Evolutionary conservation across 2,797 vertebrate genomes (phyloP).

Genomic region (Sardinella longiceps): DNA sequence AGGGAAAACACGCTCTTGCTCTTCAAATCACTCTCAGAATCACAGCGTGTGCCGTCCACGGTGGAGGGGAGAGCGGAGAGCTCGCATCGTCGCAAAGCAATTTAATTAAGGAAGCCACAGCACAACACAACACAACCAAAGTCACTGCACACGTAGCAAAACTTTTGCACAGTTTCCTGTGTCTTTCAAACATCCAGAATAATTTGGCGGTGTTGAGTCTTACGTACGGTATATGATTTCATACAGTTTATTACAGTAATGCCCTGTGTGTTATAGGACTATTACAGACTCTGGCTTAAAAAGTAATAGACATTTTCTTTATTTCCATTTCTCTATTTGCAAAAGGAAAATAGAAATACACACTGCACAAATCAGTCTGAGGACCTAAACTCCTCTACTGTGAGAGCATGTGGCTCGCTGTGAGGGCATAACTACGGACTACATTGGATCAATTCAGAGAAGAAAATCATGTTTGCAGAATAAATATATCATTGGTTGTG

Average conservation of each 20-base stretch:
- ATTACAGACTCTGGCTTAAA: neutral
- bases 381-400: neutral
- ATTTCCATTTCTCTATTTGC: too few relatives aligned
- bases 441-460: neutral
- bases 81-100: neutral
- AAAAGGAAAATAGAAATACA: too few relatives aligned
- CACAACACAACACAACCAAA: neutral
- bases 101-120: neutral
- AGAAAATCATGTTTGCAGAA: neutral
- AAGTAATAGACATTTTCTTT: neutral
- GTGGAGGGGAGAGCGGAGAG: neutral
- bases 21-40: neutral
- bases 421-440: neutral
- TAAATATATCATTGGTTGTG: neutral
- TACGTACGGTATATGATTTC: too few relatives aligned
- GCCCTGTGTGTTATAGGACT: too few relatives aligned
- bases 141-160: neutral
- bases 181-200: neutral
- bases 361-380: too few relatives aligned
- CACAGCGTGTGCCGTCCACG: neutral
- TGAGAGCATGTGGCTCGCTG: neutral
- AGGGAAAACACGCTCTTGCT: neutral
- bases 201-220: neutral
- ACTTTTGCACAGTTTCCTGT: neutral
- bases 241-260: too few relatives aligned